These are phyloP conservation scores for Miichthys miiuy DNA, from an alignment of 2,797 vertebrate species.

Conservation along the genomic window DNA sequence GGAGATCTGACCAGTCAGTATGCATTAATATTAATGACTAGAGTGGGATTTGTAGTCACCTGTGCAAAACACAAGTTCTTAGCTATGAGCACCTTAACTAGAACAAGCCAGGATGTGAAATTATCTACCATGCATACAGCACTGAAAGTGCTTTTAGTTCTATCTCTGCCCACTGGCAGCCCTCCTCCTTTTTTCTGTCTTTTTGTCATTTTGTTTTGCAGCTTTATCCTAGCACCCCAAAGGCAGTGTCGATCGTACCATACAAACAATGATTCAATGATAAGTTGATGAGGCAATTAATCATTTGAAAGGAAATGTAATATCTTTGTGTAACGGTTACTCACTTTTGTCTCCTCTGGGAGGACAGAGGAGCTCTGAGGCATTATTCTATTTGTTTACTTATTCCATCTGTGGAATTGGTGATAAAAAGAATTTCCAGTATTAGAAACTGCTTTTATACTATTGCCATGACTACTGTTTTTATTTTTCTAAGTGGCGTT, in stretches of 20 bases:
- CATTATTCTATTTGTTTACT: constrained; percentile 44
- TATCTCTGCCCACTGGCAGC: background rate
- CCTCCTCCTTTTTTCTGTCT: background rate
- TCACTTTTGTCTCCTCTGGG: constrained; percentile 34
- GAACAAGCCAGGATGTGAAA: background rate
- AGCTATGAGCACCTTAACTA: background rate
- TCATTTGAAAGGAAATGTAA: constrained; percentile 50
- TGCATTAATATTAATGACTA: constrained; percentile 3
- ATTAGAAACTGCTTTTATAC: constrained; percentile 40
- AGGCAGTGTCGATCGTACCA: constrained; percentile 14
- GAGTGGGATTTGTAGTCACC: background rate
- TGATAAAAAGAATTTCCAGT: constrained; percentile 40
- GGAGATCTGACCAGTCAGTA: constrained; percentile 27
- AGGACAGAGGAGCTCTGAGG: constrained; percentile 28
- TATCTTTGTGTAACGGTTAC: constrained; percentile 29
- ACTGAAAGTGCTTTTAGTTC: background rate
- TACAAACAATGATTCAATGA: constrained; percentile 42
- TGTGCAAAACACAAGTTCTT: background rate
- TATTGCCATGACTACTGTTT: constrained; percentile 57
- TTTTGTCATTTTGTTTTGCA: constrained; percentile 29
- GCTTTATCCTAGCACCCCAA: constrained; percentile 8
- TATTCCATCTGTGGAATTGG: constrained; percentile 37
- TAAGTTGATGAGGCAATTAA: constrained; percentile 55
- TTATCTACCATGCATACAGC: constrained; percentile 1
- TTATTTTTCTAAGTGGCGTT: constrained; percentile 30